Percentiles rank a stretch among this genome's conserved stretches.
phyloP scores from a whole-genome alignment of 2,888 invertebrate genomes.

The Griposia aprilina region DNA sequence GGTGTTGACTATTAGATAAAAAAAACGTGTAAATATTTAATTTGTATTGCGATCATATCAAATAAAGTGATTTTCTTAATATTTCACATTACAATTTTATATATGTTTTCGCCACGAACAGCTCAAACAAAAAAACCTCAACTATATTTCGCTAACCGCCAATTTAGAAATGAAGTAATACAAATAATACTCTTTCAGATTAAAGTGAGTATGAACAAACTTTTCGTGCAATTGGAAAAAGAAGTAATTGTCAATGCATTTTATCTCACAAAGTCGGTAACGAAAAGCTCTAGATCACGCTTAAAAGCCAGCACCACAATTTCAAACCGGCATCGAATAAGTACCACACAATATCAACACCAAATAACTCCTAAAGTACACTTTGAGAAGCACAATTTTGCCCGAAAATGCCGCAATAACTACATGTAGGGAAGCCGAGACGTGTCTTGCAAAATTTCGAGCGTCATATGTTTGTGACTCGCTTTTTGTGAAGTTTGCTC shows the following conservation, averaged over 20 bases:
- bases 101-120: too few relatives aligned
- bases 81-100: too few relatives aligned
- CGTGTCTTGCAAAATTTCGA: constrained; percentile 77
- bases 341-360: constrained; percentile 46
- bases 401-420: constrained; percentile 46
- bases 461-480: constrained; percentile 77
- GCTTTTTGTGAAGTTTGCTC: constrained; percentile 66
- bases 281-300: constrained; percentile 14
- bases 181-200: not conserved
- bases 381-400: constrained; percentile 47
- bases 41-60: too few relatives aligned
- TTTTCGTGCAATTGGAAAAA: not conserved
- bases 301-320: constrained; percentile 17
- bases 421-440: constrained; percentile 57
- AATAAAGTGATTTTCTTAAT: too few relatives aligned
- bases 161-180: not conserved
- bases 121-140: not conserved
- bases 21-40: too few relatives aligned
- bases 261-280: not conserved
- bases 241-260: not conserved
- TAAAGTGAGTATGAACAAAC: not conserved
- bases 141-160: not conserved
- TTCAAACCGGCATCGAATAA: constrained; percentile 17
- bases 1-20: too few relatives aligned
- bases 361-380: constrained; percentile 42